Evolutionary conservation across 2,888 invertebrate genomes (phyloP).

Genomic region (Archaeoteleia sp.): DNA sequence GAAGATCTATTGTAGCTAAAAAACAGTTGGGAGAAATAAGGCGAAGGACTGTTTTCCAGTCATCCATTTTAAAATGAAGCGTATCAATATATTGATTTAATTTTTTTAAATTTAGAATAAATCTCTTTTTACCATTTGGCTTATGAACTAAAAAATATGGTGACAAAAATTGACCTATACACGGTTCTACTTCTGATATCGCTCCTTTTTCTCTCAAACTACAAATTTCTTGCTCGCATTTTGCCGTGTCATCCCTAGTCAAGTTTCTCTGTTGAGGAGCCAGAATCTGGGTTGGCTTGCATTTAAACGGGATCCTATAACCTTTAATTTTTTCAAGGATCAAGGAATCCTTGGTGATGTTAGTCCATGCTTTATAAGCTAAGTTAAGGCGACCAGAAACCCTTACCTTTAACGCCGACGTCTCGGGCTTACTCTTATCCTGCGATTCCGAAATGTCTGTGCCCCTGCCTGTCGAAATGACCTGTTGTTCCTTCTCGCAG

Average conservation of each 20-base stretch:
- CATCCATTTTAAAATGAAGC: slow-evolving; percentile 25
- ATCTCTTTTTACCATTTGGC: slow-evolving; percentile 11
- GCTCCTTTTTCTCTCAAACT: slow-evolving; percentile 7
- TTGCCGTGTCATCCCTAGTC: background rate
- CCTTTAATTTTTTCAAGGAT: slow-evolving; percentile 9
- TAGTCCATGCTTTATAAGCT: slow-evolving; percentile 3
- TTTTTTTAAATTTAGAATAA: slow-evolving; percentile 23
- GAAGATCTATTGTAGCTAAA: slow-evolving; percentile 6
- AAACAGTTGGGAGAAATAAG: slow-evolving; percentile 8
- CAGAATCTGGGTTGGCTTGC: slow-evolving; percentile 1
- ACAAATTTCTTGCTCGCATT: slow-evolving; percentile 9
- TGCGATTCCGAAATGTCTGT: background rate
- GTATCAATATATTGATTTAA: slow-evolving; percentile 16
- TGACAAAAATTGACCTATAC: slow-evolving; percentile 14
- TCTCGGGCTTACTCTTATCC: too few species aligned
- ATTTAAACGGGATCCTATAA: slow-evolving; percentile 18
- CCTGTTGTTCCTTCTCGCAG: slow-evolving; percentile 4
- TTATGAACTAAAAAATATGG: slow-evolving; percentile 14
- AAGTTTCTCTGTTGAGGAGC: background rate
- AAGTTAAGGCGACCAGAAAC: slow-evolving; percentile 5
- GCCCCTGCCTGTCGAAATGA: background rate
- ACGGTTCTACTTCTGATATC: too few species aligned
- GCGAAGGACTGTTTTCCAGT: slow-evolving; percentile 14
- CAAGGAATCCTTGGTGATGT: slow-evolving; percentile 1
- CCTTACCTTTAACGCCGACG: slow-evolving; percentile 15